Percentiles rank a stretch among this genome's conserved stretches.
Conservation (phyloP, 2,113 vertebrate species). For the Argyrosomus japonicus region DNA sequence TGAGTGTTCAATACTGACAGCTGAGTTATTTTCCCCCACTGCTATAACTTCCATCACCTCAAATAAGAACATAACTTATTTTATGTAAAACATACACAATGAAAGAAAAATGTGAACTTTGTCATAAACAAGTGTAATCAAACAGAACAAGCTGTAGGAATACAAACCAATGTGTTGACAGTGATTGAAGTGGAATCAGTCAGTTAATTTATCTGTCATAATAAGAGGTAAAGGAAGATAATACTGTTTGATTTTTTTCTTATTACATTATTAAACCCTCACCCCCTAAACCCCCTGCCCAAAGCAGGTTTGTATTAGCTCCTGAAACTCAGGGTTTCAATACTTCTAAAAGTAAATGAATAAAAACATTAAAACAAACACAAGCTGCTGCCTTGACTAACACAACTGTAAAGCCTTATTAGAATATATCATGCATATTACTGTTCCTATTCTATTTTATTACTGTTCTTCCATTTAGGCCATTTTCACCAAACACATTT, state of each 20-base stretch:
- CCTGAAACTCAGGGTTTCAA: background rate
- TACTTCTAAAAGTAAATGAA: background rate
- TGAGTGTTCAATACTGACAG: slow-evolving; percentile 54
- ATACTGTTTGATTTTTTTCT: background rate
- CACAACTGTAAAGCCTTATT: background rate
- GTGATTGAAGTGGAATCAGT: background rate
- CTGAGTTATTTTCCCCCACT: slow-evolving; percentile 41
- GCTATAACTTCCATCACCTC: slow-evolving; percentile 31
- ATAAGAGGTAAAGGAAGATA: too few species aligned
- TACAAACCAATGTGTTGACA: background rate
- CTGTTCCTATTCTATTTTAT: background rate
- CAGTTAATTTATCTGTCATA: background rate
- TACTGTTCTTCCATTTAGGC: background rate
- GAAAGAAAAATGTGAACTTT: slow-evolving; percentile 4
- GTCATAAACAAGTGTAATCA: background rate
- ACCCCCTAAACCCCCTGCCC: too few species aligned
- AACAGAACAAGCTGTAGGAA: background rate
- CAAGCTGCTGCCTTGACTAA: background rate
- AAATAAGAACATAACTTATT: slow-evolving; percentile 57
- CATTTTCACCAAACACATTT: background rate
- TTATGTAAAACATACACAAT: slow-evolving; percentile 18
- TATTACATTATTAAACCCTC: background rate
- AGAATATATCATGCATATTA: too few species aligned
- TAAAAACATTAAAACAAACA: background rate
- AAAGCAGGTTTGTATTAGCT: background rate